Evolutionary conservation across 1,140 invertebrate species (phyloP), one percentile per base, ranked within the genome.

Genomic region (Aphelinus atriplicis): DNA sequence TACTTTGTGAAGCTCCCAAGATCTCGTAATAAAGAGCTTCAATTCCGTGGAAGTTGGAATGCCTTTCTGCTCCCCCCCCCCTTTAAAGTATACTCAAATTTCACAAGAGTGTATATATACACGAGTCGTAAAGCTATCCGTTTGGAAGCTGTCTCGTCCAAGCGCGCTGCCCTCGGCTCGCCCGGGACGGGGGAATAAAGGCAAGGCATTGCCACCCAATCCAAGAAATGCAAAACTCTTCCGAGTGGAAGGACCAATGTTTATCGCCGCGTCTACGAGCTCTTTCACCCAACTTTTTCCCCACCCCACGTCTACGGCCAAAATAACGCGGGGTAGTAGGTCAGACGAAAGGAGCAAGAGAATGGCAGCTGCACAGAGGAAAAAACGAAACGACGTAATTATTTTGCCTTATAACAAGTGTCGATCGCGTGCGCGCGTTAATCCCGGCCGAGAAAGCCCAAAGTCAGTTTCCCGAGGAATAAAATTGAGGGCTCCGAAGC

Each of bases 401-500:
- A 69, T 69, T 69, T 69, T 50, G 3, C 47, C 42, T 26, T 51
- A 53, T 53, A 55, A 66, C 10, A 55, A 51, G 51, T 2, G 1
- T 26, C 65, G 5, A 56, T 67, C 51, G 26, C 26, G 26, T 26
- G 26, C 26, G 26, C 26, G 60, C 50, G 43, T 46, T 60, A 55
- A 61, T 62, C 43, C 47, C 10, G 42, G 1, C 26, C 26, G 26
- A 26, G 26, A 26, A 26, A 26, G 26, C 26, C 26, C 50, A 64
- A 64, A 47, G 61, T 71, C 58, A 45, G 57, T 53, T 60, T 71
- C 7, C 58, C 57, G 9, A 53, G 68, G 57, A 53, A 71, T 71
- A 71, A 62, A 71, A 71, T 71, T 71, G 51, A 71, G 2, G 26
- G 26, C 26, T 26, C 26, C 26, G 26, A 26, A 1, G 7, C 47